These are phyloP conservation scores for Stichodactyla mertensii DNA, from an alignment of 64 coral and sea anemone species.

Conservation along the genomic window DNA sequence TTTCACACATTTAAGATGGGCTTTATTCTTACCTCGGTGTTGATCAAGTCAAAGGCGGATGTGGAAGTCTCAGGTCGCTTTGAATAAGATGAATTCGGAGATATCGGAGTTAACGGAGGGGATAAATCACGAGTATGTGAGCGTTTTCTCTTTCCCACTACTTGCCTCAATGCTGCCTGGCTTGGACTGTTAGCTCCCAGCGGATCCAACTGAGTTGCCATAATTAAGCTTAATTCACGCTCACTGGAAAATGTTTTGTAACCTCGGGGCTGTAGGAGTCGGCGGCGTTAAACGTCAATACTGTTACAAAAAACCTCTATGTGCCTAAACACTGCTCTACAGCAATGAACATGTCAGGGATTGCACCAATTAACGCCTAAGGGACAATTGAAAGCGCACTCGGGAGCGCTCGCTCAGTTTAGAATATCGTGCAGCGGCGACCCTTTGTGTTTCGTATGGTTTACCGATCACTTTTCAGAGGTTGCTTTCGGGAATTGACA, in stretches of 20 bases:
- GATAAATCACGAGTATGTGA: constrained; percentile 94
- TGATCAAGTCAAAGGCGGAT: constrained; percentile 95
- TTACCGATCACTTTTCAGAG: constrained; percentile 95
- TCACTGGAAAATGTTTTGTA: constrained; percentile 98
- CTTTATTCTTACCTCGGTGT: constrained; percentile 75
- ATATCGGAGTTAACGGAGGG: constrained; percentile 97
- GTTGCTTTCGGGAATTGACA: constrained; percentile 96
- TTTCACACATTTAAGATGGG: constrained; percentile 28
- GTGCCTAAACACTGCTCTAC: constrained; percentile 68
- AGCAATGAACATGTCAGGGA: constrained; percentile 54
- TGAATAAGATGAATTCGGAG: constrained; percentile 95
- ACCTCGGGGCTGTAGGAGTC: constrained; percentile 95
- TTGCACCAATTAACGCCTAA: constrained; percentile 83
- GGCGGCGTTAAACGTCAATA: constrained; percentile 81
- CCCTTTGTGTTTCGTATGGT: constrained; percentile 62
- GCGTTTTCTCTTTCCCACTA: constrained; percentile 76
- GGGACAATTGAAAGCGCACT: constrained; percentile 69
- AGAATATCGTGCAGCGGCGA: constrained; percentile 93
- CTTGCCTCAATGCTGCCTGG: constrained; percentile 64
- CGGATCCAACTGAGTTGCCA: constrained; percentile 94
- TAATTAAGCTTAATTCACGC: constrained; percentile 99
- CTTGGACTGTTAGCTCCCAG: constrained; percentile 68
- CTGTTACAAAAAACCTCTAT: constrained; percentile 75
- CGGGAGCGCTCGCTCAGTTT: constrained; percentile 56
- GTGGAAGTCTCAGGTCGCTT: constrained; percentile 82